Evolutionary conservation across 2,888 invertebrate species (phyloP).

Genomic region (Chorisops tibialis): DNA sequence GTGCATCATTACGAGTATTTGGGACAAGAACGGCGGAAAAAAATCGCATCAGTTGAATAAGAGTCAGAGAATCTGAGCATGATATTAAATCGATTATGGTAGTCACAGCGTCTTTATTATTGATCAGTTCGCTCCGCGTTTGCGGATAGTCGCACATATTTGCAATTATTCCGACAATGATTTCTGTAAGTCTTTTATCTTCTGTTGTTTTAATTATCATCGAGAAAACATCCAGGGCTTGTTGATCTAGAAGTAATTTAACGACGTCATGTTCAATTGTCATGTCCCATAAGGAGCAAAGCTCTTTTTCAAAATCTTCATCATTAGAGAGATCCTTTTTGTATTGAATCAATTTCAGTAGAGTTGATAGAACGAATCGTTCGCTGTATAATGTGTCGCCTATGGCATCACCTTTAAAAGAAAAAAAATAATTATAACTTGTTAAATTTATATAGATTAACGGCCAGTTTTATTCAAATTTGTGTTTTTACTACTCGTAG

Average conservation of each 20-base stretch:
- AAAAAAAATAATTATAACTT: too few species aligned
- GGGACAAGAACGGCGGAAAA: slow-evolving; percentile 58
- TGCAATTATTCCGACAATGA: slow-evolving; percentile 77
- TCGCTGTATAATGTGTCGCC: slow-evolving; percentile 78
- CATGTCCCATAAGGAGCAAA: slow-evolving; percentile 78
- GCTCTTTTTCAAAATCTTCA: slow-evolving; percentile 65
- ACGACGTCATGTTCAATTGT: slow-evolving; percentile 75
- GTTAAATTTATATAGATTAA: too few species aligned
- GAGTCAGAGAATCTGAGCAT: slow-evolving; percentile 66
- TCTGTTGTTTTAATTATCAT: slow-evolving; percentile 60
- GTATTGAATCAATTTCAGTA: slow-evolving; percentile 61
- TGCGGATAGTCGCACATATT: slow-evolving; percentile 74
- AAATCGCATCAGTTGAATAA: slow-evolving; percentile 71
- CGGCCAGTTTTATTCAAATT: too few species aligned
- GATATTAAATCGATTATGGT: slow-evolving; percentile 58
- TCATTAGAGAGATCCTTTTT: slow-evolving; percentile 56
- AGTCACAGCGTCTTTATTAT: slow-evolving; percentile 58
- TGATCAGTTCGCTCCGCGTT: slow-evolving; percentile 58
- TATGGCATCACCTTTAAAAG: slow-evolving; percentile 66
- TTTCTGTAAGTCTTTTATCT: slow-evolving; percentile 69
- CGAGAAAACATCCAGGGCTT: slow-evolving; percentile 58
- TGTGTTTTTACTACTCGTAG: too few species aligned
- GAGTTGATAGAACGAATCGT: slow-evolving; percentile 66
- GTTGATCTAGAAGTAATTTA: slow-evolving; percentile 63
- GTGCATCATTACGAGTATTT: slow-evolving; percentile 50